phyloP scores from a whole-genome alignment of 2,888 invertebrate species.

The Caenorhabditis sp. region DNA sequence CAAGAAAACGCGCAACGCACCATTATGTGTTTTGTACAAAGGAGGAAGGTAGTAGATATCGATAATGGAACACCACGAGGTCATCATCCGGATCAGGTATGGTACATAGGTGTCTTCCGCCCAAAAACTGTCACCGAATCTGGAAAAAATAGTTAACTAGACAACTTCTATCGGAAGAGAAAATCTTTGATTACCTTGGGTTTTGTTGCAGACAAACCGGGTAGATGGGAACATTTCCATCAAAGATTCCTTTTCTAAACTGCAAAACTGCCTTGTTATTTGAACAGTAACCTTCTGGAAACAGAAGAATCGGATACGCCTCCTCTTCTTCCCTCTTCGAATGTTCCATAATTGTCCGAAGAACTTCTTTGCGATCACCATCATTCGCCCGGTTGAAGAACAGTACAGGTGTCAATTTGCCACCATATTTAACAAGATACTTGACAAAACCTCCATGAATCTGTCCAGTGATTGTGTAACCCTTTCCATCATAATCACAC shows the following conservation, averaged over 20 bases:
- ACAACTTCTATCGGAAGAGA: no score
- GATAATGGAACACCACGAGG: constrained; percentile 64
- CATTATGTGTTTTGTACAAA: constrained; percentile 56
- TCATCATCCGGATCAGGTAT: constrained; percentile 69
- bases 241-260: constrained; percentile 71
- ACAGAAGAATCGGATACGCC: constrained; percentile 74
- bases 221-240: constrained; percentile 63
- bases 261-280: constrained; percentile 73
- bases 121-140: constrained; percentile 73
- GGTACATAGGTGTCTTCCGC: constrained; percentile 67
- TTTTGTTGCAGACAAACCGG: constrained; percentile 69
- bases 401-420: constrained; percentile 65
- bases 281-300: constrained; percentile 78
- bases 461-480: constrained; percentile 79
- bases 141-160: constrained; percentile 19
- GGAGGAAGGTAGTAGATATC: constrained; percentile 64
- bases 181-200: constrained; percentile 35
- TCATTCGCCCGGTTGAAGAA: constrained; percentile 62
- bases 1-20: constrained; percentile 15
- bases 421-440: constrained; percentile 71
- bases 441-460: constrained; percentile 70
- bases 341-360: constrained; percentile 39
- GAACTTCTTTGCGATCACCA: constrained; percentile 28
- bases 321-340: constrained; percentile 25
- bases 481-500: constrained; percentile 66